Evolutionary conservation across 1,140 invertebrate species (phyloP).

Genomic region (Zaprionus ornatus): DNA sequence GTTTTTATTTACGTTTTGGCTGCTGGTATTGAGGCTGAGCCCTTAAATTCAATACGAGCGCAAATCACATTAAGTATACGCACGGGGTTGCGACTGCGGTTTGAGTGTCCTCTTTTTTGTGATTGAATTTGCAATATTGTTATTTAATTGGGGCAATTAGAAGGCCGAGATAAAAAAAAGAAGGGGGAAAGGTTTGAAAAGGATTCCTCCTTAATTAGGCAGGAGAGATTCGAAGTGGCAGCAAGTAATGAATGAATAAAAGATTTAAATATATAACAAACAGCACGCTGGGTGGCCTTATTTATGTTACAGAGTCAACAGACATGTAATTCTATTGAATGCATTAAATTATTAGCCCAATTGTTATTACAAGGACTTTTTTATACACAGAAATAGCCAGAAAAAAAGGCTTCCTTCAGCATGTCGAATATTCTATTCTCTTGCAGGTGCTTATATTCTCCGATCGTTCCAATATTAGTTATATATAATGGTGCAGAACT

Average conservation of each 20-base stretch:
- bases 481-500: too few relatives aligned
- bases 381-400: too few relatives aligned
- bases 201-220: too few relatives aligned
- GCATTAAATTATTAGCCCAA: not conserved
- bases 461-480: too few relatives aligned
- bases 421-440: too few relatives aligned
- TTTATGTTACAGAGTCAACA: not conserved
- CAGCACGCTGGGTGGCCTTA: not conserved
- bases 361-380: not conserved
- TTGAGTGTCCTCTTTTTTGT: constrained; percentile 1
- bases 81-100: not conserved
- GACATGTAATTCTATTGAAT: not conserved
- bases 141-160: not conserved
- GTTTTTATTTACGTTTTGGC: constrained; percentile 6
- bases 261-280: not conserved
- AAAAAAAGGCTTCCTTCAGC: too few relatives aligned
- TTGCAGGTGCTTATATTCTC: too few relatives aligned
- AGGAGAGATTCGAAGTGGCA: not conserved
- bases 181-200: not conserved
- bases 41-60: constrained; percentile 22
- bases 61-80: constrained; percentile 42
- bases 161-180: not conserved
- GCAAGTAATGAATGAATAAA: not conserved
- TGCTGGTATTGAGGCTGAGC: constrained; percentile 12
- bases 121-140: not conserved